A percentile compares a stretch with the other conserved stretches of the same genome.
phyloP scores from a whole-genome alignment of 2,888 invertebrate species.

The Dolomedes plantarius region DNA sequence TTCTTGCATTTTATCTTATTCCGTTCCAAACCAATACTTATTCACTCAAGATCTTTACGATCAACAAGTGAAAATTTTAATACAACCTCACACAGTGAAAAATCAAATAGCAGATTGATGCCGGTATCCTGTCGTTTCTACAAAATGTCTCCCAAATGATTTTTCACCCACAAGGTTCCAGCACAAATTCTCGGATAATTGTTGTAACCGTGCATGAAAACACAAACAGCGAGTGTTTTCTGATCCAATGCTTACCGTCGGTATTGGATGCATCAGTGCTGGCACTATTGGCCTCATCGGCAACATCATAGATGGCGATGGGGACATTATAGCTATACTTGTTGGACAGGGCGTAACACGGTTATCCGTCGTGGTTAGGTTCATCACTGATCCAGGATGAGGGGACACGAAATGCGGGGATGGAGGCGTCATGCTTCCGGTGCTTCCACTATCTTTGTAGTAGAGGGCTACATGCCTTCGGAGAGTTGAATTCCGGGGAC shows the following conservation, averaged over 20 bases:
- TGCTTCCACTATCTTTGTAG: slow-evolving; percentile 80
- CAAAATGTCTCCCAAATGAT: too few relatives aligned
- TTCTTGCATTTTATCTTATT: too few relatives aligned
- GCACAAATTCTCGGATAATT: too few relatives aligned
- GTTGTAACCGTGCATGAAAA: too few relatives aligned
- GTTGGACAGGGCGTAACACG: slow-evolving; percentile 11
- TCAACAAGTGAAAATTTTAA: too few relatives aligned
- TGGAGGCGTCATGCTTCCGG: slow-evolving; percentile 24
- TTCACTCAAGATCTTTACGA: too few relatives aligned
- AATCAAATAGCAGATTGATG: too few relatives aligned
- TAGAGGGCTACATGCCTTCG: slow-evolving; percentile 93
- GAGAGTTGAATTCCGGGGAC: slow-evolving; percentile 95
- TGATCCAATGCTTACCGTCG: slow-evolving; percentile 79
- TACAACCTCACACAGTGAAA: too few relatives aligned
- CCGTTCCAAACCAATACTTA: too few relatives aligned
- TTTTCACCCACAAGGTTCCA: too few relatives aligned
- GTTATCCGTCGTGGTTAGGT: neutral
- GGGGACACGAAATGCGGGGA: neutral
- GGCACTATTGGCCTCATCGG: slow-evolving; percentile 64
- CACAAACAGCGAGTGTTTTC: too few relatives aligned
- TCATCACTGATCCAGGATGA: neutral
- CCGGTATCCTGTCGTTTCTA: too few relatives aligned
- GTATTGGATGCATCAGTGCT: slow-evolving; percentile 77
- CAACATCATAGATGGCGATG: slow-evolving; percentile 61
- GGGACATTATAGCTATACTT: neutral